A percentile compares a stretch with the other conserved stretches of the same genome.
Evolutionary conservation across 2,113 vertebrate genomes (phyloP).

Genomic region (Cyprinus carpio): DNA sequence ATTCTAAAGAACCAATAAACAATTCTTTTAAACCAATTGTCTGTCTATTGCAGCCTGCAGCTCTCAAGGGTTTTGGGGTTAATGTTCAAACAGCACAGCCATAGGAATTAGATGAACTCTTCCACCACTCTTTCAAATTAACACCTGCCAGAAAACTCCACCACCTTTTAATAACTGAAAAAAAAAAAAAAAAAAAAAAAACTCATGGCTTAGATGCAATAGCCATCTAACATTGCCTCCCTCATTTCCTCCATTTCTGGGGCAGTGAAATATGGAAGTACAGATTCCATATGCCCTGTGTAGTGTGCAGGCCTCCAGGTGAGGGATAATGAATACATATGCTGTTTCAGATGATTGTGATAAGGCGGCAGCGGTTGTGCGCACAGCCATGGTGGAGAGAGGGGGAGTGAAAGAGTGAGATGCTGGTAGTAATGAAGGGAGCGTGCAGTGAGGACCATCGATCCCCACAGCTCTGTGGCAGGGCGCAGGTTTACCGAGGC

Average conservation of each 20-base stretch:
- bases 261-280: constrained; percentile 29
- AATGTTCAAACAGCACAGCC: not conserved
- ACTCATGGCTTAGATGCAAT: not conserved
- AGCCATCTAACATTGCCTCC: not conserved
- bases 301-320: constrained; percentile 37
- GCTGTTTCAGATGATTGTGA: constrained; percentile 50
- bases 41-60: not conserved
- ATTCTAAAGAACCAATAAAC: not conserved
- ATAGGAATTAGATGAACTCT: not conserved
- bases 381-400: not conserved
- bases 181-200: not conserved
- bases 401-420: not conserved
- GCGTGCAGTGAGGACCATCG: constrained; percentile 41
- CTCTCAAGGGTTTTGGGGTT: not conserved
- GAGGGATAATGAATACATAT: constrained; percentile 51
- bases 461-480: constrained; percentile 51
- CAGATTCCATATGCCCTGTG: constrained; percentile 13
- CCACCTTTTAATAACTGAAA: constrained; percentile 21
- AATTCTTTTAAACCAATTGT: not conserved
- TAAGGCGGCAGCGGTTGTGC: constrained; percentile 4
- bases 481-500: constrained; percentile 33
- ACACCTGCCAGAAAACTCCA: not conserved
- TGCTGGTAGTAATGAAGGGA: constrained; percentile 54
- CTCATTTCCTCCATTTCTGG: constrained; percentile 26
- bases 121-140: not conserved